Evolutionary conservation across 2,113 vertebrate species (phyloP), one percentile per base, ranked within the genome.

Genomic region (Trochalopteron elliotii): DNA sequence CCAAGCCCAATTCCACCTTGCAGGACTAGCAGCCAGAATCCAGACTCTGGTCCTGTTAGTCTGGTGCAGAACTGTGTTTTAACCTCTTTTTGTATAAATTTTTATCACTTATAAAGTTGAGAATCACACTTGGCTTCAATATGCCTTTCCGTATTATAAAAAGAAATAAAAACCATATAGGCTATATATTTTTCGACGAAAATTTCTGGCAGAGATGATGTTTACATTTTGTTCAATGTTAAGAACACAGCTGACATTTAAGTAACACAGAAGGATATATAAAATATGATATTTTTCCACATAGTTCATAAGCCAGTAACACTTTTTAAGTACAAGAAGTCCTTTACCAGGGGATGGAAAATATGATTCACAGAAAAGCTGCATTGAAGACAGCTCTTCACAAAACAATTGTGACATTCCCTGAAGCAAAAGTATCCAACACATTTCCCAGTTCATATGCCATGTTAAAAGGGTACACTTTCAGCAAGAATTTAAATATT

Each of bases 181-280:
- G 68, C 68, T 70, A 90, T 60, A 44, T 42, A 50, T 88, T 92
- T 96, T 85, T 83, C 64, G 83, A 60, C 0, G 0, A 83, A 84
- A 93, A 64, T 40, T 92, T 90, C 80, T 93, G 76, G 90, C 88
- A 94, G 42, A 22, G 57, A 64, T 47, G 30, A 70, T 93, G 78
- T 93, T 95, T 94, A 94, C 82, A 80, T 88, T 94, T 94, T 86
- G 40, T 31, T 94, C 76, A 78, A 37, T 13, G 25, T 80, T 91
- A 91, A 67, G 79, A 91, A 90, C 60, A 90, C 44, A 83, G 56
- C 1, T 91, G 94, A 95, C 94, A 95, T 93, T 96, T 96, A 93
- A 94, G 50, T 78, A 96, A 93, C 55, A 91, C 50, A 91, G 94
- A 77, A 93, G 82, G 39, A 94, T 77, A 35, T 74, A 93, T 92